Base-by-base conservation (phyloP, 2,113 vertebrate genomes). In the Sinocyclocheilus maitianheensis region DNA sequence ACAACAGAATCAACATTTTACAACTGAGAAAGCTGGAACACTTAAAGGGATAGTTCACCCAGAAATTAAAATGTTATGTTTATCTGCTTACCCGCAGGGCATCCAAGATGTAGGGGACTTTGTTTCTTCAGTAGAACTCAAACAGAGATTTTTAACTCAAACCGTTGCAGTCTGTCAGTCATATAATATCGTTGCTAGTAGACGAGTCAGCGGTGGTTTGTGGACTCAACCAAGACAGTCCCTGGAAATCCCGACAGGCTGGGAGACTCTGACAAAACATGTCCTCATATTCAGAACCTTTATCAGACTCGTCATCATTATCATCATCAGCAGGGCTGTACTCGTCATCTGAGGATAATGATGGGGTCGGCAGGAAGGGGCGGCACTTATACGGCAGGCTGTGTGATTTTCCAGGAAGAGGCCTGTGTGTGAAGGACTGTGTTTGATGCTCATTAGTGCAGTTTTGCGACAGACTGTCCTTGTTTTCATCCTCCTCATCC, bases 241-340 rank as follows among this genome's bases (percentile, higher is more conserved):
- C 30, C 2, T 75, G 87, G 20, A 93, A 87, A 51, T 86, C 85
- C 71, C 88, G 87, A 83, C 85, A 85, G 11, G 87, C 0, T 0
- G 95, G 95, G 3, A 95, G 91, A 75, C 95, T 95, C 87, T 91
- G 89, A 16, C 84, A 24, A 12, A 94, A 93, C 91, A 94, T 92
- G 87, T 83, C 81, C 3, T 93, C 91, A 0, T 95, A 94, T 6
- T 93, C 92, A 37, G 81, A 83, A 0, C 89, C 92, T 0, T 90
- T 91, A 8, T 87, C 92, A 11, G 76, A 78, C 14, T 91, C 90
- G 9, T 83, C 71, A 5, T 83, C 86, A 8, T 85, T 77, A 78
- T 85, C 85, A 2, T 85, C 84, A 30, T 58, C 77, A 1, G 84
- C 87, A 7, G 83, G 80, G 0, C 92, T 91, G 20, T 63, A 91